These are phyloP conservation scores for Oxyscelio sp. DNA, from an alignment of 2,888 invertebrate species.

Conservation along the genomic window DNA sequence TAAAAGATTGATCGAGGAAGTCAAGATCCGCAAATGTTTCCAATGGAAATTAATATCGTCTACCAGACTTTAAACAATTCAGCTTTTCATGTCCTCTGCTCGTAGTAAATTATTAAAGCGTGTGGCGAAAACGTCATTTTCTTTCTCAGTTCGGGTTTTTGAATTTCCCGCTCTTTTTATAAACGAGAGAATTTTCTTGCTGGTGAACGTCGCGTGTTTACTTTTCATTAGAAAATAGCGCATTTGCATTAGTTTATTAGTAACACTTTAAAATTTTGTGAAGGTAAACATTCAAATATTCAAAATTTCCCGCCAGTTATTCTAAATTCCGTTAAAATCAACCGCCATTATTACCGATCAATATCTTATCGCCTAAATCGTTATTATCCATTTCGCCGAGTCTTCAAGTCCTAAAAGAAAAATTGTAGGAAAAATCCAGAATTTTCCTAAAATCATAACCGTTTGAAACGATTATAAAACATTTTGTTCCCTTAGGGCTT, in stretches of 20 bases:
- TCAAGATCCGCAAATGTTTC: background rate
- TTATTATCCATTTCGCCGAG: slow-evolving; percentile 47
- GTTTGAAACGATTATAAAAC: too few relatives aligned
- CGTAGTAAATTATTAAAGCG: background rate
- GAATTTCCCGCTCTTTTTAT: background rate
- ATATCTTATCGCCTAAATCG: slow-evolving; percentile 6
- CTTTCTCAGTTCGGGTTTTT: too few relatives aligned
- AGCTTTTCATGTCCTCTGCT: background rate
- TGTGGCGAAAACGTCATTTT: background rate
- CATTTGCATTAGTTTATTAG: too few relatives aligned
- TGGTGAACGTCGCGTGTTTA: too few relatives aligned
- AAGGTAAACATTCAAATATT: background rate
- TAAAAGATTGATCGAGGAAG: background rate
- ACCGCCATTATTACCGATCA: background rate
- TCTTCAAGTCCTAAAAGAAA: slow-evolving; percentile 42
- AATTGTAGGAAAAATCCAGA: too few relatives aligned
- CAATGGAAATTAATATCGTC: background rate
- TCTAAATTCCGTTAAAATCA: background rate
- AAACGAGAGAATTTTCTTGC: too few relatives aligned
- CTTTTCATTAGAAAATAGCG: too few relatives aligned
- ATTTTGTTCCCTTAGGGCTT: too few relatives aligned
- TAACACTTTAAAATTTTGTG: too few relatives aligned
- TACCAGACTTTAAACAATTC: background rate
- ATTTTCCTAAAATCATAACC: too few relatives aligned
- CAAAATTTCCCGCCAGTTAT: background rate